Conservation (phyloP, 2,797 vertebrate genomes). For the Melanotaenia pygmaea region DNA sequence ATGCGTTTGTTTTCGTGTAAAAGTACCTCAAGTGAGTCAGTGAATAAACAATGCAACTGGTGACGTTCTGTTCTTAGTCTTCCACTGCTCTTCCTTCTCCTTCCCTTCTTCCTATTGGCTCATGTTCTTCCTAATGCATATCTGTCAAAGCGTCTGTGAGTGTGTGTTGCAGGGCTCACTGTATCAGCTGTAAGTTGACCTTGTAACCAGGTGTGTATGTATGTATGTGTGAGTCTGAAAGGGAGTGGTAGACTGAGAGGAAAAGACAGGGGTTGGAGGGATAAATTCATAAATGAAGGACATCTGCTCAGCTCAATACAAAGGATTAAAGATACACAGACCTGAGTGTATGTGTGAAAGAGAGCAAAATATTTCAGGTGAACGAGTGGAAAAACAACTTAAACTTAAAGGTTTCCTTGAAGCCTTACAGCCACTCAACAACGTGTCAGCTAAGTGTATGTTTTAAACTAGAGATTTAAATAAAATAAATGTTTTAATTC, state of each 20-base stretch:
- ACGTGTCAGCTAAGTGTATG: slow-evolving; percentile 73
- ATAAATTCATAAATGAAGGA: slow-evolving; percentile 99
- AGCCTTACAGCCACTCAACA: slow-evolving; percentile 29
- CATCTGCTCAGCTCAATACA: slow-evolving; percentile 94
- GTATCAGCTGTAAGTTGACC: slow-evolving; percentile 96
- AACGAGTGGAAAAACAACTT: slow-evolving; percentile 48
- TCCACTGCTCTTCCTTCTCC: slow-evolving; percentile 17
- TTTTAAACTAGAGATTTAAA: slow-evolving; percentile 82
- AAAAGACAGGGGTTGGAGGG: slow-evolving; percentile 41
- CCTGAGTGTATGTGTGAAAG: slow-evolving; percentile 43
- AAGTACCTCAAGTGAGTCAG: slow-evolving; percentile 72
- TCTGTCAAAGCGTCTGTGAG: slow-evolving; percentile 21
- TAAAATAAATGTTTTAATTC: too few species aligned
- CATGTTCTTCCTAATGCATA: slow-evolving; percentile 8
- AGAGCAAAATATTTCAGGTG: slow-evolving; percentile 31
- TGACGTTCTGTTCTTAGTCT: slow-evolving; percentile 58
- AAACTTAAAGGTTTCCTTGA: slow-evolving; percentile 56
- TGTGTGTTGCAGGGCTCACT: slow-evolving; percentile 87
- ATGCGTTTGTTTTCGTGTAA: slow-evolving; percentile 40
- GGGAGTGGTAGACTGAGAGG: slow-evolving; percentile 36
- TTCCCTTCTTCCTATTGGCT: slow-evolving; percentile 12
- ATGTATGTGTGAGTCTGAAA: slow-evolving; percentile 42
- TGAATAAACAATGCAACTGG: slow-evolving; percentile 69
- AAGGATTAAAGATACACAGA: slow-evolving; percentile 90
- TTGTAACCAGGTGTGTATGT: slow-evolving; percentile 88